These are phyloP conservation scores for Serrognathus titanus DNA, from an alignment of 2,888 invertebrate genomes.

Conservation along the genomic window DNA sequence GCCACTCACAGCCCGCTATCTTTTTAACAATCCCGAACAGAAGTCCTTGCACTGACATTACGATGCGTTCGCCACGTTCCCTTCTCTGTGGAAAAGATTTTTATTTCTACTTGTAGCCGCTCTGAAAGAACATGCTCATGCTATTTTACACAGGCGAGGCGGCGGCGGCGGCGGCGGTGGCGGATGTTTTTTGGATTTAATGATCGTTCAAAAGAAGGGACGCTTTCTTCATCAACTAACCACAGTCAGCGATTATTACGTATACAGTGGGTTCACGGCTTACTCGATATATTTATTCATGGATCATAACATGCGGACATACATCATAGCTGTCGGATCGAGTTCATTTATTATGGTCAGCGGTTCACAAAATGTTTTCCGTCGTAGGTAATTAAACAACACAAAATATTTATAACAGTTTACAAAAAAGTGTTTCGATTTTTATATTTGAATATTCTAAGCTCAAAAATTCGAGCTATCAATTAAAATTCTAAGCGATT, in stretches of 20 bases:
- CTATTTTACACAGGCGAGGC: conserved; percentile 17
- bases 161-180: not conserved
- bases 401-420: too few species aligned
- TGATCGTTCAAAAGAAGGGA: conserved; percentile 12
- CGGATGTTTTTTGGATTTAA: conserved; percentile 17
- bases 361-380: conserved; percentile 7
- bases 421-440: too few species aligned
- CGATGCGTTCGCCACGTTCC: conserved; percentile 19
- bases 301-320: conserved; percentile 42
- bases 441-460: too few species aligned
- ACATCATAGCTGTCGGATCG: conserved; percentile 41
- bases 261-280: conserved; percentile 19
- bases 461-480: too few species aligned
- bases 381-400: not conserved
- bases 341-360: conserved; percentile 38
- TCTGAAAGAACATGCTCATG: conserved; percentile 15
- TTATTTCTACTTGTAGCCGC: conserved; percentile 17
- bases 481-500: not conserved
- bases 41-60: conserved; percentile 22
- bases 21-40: conserved; percentile 28
- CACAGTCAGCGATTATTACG: conserved; percentile 23
- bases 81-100: conserved; percentile 10
- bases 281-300: conserved; percentile 37
- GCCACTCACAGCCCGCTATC: conserved; percentile 33
- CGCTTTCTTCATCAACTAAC: too few species aligned